These are phyloP conservation scores for Geotrupes spiniger DNA, from an alignment of 2,888 invertebrate genomes.

Conservation along the genomic window DNA sequence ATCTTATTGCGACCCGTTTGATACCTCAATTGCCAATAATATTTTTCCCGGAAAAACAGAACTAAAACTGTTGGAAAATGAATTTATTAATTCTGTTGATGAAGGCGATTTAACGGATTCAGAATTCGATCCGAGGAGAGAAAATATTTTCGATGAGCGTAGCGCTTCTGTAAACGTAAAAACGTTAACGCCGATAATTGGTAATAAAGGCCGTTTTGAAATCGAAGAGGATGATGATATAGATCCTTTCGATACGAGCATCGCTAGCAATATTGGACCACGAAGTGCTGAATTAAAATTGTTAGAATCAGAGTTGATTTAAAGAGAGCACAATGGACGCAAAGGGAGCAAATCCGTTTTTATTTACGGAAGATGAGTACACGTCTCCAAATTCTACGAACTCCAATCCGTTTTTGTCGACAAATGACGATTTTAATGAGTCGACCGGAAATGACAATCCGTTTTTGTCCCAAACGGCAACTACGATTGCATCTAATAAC, in stretches of 20 bases:
- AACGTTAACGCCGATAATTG: constrained; percentile 46
- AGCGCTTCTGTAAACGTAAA: constrained; percentile 42
- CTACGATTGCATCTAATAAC: constrained; percentile 37
- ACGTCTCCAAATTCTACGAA: constrained; percentile 53
- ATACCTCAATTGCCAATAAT: constrained; percentile 78
- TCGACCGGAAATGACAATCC: constrained; percentile 61
- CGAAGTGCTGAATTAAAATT: constrained; percentile 76
- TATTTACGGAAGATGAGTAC: constrained; percentile 70
- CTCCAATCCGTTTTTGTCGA: constrained; percentile 69
- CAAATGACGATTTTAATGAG: constrained; percentile 45
- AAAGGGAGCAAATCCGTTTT: constrained; percentile 72
- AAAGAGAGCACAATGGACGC: constrained; percentile 40
- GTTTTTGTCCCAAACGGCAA: constrained; percentile 57
- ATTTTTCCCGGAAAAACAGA: constrained; percentile 77
- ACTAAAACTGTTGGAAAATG: constrained; percentile 72
- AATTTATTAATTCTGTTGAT: constrained; percentile 62
- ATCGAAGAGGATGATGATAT: constrained; percentile 54
- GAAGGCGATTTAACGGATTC: too few species aligned
- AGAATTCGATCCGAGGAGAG: constrained; percentile 56
- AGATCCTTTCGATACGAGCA: constrained; percentile 85
- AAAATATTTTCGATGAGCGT: constrained; percentile 39
- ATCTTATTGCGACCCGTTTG: constrained; percentile 73
- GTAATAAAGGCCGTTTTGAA: constrained; percentile 49
- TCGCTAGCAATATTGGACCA: constrained; percentile 69
- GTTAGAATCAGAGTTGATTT: constrained; percentile 71